Evolutionary conservation across 2,113 vertebrate species (phyloP).

Genomic region (Machaerirhynchus nigripectus): DNA sequence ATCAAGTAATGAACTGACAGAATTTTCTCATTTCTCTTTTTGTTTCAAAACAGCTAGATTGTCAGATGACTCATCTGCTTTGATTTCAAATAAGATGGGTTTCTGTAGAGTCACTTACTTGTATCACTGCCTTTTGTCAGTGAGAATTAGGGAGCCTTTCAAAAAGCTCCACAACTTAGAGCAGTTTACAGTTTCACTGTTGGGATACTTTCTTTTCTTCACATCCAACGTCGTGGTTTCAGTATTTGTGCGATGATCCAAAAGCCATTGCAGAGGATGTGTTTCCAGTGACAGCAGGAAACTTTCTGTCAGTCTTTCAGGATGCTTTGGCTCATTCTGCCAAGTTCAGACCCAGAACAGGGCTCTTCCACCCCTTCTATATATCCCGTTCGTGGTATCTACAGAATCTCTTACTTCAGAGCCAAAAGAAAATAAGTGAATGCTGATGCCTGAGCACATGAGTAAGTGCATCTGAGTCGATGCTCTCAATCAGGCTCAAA

Average conservation of each 20-base stretch:
- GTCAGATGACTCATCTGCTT: constrained; percentile 36
- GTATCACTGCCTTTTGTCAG: not conserved
- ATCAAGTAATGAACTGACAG: constrained; percentile 1
- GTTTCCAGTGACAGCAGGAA: not conserved
- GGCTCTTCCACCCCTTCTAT: not conserved
- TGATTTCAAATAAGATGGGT: not conserved
- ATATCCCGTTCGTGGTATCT: not conserved
- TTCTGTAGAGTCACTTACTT: not conserved
- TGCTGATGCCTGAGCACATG: not conserved
- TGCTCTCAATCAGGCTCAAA: not conserved
- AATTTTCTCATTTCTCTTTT: constrained; percentile 28
- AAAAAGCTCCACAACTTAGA: not conserved
- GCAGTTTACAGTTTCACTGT: not conserved
- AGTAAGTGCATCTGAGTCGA: not conserved
- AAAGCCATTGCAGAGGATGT: not conserved
- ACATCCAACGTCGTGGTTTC: not conserved
- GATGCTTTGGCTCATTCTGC: not conserved
- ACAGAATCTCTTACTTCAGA: not conserved
- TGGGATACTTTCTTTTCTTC: not conserved
- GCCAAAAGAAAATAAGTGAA: not conserved
- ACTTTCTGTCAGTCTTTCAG: not conserved
- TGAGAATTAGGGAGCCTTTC: not conserved
- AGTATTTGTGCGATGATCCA: not conserved
- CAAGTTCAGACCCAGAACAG: not conserved
- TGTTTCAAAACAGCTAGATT: constrained; percentile 1